Evolutionary conservation across 2,113 vertebrate species (phyloP), one percentile per base, ranked within the genome.

Genomic region (Sceloporus undulatus): DNA sequence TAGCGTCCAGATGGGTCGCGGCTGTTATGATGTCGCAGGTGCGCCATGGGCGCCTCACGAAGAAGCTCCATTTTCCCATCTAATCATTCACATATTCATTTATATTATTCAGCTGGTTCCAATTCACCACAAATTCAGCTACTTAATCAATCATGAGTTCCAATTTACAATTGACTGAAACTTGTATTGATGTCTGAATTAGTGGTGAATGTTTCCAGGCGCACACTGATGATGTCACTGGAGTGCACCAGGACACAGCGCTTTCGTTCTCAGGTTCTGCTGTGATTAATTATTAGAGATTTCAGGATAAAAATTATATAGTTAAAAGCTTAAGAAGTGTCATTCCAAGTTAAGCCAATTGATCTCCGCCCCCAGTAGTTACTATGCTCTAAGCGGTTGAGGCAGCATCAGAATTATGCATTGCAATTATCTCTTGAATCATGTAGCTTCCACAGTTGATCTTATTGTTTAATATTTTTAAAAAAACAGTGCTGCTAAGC

Each of bases 371-470:
- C n/a, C 91, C 93, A 90, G 92, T 91, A 81, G 38, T 84, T 85
- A 93, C 89, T 94, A 90, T 91, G 88, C 88, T 90, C 85, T 91
- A 91, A 95, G 93, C 79, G 94, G 91, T 87, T 86, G 92, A 93
- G 34, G 25, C 21, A 94, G 92, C 94, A 92, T 91, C 87, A 85
- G 90, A 96, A 96, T 94, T 92, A 94, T 93, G 92, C 2, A 13
- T 89, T 85, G 89, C 93, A 94, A 95, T 96, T 96, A 96, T n/a
- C 92, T 93, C 81, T 8, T 92, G 91, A 87, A 94, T 96, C 91
- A 93, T 90, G 84, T 92, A 92, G 91, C 90, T 96, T 92, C 95
- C 91, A 93, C 90, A 95, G 92, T 91, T 90, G 94, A 93, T 95
- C 93, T 95, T 95, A 95, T 94, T 82, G 6, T 94, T n/a, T 91